Evolutionary conservation across 2,888 invertebrate genomes (phyloP).

Genomic region (Habroteleia sp.): DNA sequence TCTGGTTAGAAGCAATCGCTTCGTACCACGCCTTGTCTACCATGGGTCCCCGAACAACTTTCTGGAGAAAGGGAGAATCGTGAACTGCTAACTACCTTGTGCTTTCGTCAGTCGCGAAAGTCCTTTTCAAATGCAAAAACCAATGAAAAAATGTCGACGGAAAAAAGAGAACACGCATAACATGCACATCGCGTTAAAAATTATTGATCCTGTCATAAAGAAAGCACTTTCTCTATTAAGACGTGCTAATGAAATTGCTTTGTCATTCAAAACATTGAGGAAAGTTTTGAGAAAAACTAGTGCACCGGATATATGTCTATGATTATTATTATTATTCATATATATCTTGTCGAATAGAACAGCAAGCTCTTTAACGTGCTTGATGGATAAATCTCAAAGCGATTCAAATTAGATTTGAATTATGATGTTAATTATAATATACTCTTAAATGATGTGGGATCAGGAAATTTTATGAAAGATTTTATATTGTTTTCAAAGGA

Average conservation of each 20-base stretch:
- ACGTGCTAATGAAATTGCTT: slow-evolving; percentile 42
- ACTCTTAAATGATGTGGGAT: no score
- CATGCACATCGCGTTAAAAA: slow-evolving; percentile 22
- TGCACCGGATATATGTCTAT: slow-evolving; percentile 1
- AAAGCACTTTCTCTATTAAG: slow-evolving; percentile 43
- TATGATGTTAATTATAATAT: no score
- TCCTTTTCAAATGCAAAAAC: slow-evolving; percentile 24
- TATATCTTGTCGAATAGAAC: slow-evolving; percentile 8
- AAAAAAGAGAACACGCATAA: slow-evolving; percentile 19
- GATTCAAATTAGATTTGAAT: no score
- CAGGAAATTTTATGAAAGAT: no score
- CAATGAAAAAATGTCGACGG: background rate
- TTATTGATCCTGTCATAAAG: slow-evolving; percentile 26
- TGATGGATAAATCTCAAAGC: no score
- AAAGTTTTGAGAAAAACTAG: slow-evolving; percentile 38
- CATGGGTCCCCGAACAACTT: slow-evolving; percentile 63
- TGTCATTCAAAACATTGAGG: slow-evolving; percentile 37
- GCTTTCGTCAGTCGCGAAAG: slow-evolving; percentile 45
- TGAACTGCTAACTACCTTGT: slow-evolving; percentile 44
- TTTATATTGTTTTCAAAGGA: no score
- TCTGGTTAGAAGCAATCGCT: slow-evolving; percentile 67
- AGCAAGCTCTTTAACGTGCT: background rate
- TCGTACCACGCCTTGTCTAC: slow-evolving; percentile 73
- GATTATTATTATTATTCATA: slow-evolving; percentile 23
- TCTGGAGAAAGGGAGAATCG: slow-evolving; percentile 74